phyloP scores from a whole-genome alignment of 2,113 vertebrate species.

The Fregata magnificens region DNA sequence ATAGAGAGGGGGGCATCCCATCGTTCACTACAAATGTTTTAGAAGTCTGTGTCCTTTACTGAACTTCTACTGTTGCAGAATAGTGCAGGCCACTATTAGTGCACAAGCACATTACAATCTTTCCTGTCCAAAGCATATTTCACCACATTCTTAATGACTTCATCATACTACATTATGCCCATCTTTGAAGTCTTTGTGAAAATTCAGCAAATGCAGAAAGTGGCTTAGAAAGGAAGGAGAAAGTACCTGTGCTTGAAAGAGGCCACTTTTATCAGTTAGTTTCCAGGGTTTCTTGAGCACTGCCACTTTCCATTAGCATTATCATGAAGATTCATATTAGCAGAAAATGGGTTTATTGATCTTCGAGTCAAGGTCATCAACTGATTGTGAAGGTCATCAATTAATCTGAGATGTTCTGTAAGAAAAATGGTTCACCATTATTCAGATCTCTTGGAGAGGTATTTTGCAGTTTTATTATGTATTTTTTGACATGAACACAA shows the following conservation, averaged over 20 bases:
- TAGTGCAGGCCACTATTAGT: not conserved
- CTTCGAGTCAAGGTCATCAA: not conserved
- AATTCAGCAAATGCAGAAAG: not conserved
- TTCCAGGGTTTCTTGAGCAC: not conserved
- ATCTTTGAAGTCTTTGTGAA: not conserved
- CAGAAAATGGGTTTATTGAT: not conserved
- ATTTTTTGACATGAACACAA: not conserved
- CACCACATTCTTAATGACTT: not conserved
- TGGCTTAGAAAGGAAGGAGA: not conserved
- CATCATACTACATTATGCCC: not conserved
- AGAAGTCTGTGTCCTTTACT: not conserved
- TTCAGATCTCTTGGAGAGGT: not conserved
- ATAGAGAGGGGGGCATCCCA: not conserved
- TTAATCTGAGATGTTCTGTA: not conserved
- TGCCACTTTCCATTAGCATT: not conserved
- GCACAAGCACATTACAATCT: not conserved
- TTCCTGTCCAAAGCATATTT: not conserved
- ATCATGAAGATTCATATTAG: not conserved
- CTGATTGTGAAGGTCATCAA: not conserved
- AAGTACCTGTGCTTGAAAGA: not conserved
- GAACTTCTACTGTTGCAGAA: not conserved
- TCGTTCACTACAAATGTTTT: not conserved
- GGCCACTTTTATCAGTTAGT: not conserved
- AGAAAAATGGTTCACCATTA: not conserved
- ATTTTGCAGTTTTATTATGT: not conserved